A percentile compares a stretch with the other conserved stretches of the same genome.
These are phyloP conservation scores for Leptinotarsa lineolata DNA, from an alignment of 1,140 invertebrate genomes.

Conservation along the genomic window DNA sequence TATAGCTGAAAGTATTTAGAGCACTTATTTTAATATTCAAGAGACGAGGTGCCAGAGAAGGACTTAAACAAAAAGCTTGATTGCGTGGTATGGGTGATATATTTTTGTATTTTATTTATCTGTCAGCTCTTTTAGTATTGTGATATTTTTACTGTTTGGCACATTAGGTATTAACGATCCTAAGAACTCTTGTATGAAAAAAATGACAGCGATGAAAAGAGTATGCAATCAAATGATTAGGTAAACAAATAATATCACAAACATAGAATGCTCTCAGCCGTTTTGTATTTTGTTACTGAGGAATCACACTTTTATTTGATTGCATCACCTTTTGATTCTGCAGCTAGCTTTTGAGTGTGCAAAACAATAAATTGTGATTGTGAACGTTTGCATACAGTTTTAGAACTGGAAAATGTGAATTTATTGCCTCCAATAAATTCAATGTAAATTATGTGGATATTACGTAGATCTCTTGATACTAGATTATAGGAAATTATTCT, in stretches of 20 bases:
- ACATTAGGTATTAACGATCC: background rate
- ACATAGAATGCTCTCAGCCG: too few species aligned
- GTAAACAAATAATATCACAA: background rate
- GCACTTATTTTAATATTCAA: too few species aligned
- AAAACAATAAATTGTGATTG: slow-evolving; percentile 30
- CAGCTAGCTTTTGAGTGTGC: slow-evolving; percentile 24
- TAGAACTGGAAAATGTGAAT: slow-evolving; percentile 33
- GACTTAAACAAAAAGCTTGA: background rate
- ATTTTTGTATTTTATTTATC: slow-evolving; percentile 19
- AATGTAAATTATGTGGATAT: slow-evolving; percentile 58
- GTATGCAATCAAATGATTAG: background rate
- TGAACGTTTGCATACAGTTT: slow-evolving; percentile 30
- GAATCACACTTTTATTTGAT: background rate
- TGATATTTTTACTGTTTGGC: slow-evolving; percentile 19
- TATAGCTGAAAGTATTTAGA: too few species aligned
- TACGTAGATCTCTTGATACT: slow-evolving; percentile 49
- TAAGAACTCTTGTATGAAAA: background rate
- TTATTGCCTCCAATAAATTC: slow-evolving; percentile 53
- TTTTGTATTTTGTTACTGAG: too few species aligned
- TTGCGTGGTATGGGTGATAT: background rate
- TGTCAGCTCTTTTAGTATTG: slow-evolving; percentile 16
- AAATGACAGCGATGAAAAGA: background rate
- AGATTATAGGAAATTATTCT: slow-evolving; percentile 37
- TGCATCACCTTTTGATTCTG: background rate
- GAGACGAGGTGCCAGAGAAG: background rate